Evolutionary conservation across 2,888 invertebrate species (phyloP).

Genomic region (Cataglyphis altisquamis): DNA sequence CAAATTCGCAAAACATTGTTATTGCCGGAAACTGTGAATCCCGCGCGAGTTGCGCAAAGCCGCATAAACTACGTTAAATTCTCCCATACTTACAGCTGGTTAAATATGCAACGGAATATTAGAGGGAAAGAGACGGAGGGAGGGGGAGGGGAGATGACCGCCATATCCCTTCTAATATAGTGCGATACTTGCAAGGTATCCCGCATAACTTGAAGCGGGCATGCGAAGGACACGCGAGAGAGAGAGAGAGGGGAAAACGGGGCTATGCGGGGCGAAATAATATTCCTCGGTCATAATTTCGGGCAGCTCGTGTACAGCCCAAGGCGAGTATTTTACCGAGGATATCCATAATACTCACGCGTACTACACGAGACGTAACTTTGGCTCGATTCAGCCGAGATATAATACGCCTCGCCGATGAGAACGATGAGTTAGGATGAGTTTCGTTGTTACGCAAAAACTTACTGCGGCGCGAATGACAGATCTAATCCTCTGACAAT

Average conservation of each 20-base stretch:
- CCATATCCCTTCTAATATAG: constrained; percentile 70
- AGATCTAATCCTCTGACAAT: background rate
- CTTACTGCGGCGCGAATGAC: background rate
- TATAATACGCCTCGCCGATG: constrained; percentile 52
- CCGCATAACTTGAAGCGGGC: constrained; percentile 67
- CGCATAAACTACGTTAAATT: constrained; percentile 68
- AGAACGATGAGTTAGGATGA: background rate
- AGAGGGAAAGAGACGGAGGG: constrained; percentile 36
- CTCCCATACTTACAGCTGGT: constrained; percentile 66
- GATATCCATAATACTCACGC: constrained; percentile 70
- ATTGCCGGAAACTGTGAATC: constrained; percentile 1
- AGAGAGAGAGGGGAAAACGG: constrained; percentile 33
- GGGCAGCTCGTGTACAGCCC: constrained; percentile 59
- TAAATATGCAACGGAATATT: constrained; percentile 74
- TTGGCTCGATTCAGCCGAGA: constrained; percentile 50
- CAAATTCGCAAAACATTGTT: constrained; percentile 44
- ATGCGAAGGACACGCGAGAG: constrained; percentile 42
- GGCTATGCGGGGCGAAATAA: constrained; percentile 67
- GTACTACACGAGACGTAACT: constrained; percentile 61
- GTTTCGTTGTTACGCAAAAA: constrained; percentile 8
- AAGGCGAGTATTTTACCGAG: constrained; percentile 70
- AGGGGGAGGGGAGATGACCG: constrained; percentile 60
- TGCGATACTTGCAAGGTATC: constrained; percentile 68
- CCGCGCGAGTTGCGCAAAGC: constrained; percentile 30
- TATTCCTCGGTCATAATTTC: constrained; percentile 75